These are phyloP conservation scores for Xenopus borealis DNA, from an alignment of 2,113 vertebrate species.

Conservation along the genomic window DNA sequence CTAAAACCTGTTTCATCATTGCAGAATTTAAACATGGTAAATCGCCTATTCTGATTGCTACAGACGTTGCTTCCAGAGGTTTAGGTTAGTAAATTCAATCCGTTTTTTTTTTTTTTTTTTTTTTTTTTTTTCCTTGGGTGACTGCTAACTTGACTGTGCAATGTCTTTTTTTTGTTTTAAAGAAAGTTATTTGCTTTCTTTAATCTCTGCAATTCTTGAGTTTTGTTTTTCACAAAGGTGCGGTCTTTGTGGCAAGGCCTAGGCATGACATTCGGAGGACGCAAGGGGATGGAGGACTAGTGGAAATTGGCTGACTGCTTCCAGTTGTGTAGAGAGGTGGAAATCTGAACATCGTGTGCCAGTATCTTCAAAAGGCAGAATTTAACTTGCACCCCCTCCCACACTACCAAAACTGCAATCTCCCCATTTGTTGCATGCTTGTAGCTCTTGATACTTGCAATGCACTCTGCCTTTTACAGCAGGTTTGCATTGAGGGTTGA, in stretches of 20 bases:
- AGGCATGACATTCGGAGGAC: slow-evolving; percentile 99
- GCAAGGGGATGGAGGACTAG: slow-evolving; percentile 99
- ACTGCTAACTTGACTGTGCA: slow-evolving; percentile 43
- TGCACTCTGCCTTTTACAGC: slow-evolving; percentile 50
- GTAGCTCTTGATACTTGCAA: slow-evolving; percentile 71
- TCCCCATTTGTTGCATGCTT: slow-evolving; percentile 92
- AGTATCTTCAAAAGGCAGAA: slow-evolving; percentile 99
- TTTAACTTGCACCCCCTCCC: slow-evolving; percentile 61
- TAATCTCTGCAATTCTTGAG: slow-evolving; percentile 98
- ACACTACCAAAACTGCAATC: slow-evolving; percentile 56
- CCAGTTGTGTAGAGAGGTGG: slow-evolving; percentile 98
- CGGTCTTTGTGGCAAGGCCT: slow-evolving; percentile 99
- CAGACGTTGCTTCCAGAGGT: slow-evolving; percentile 96
- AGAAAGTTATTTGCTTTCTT: slow-evolving; percentile 99
- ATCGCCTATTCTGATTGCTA: slow-evolving; percentile 97
- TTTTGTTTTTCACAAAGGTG: slow-evolving; percentile 99
- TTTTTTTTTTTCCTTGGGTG: too few species aligned
- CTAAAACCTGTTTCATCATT: slow-evolving; percentile 7
- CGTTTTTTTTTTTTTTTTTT: too few species aligned
- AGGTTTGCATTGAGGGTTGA: slow-evolving; percentile 80
- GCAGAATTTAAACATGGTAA: slow-evolving; percentile 97
- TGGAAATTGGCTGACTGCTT: slow-evolving; percentile 98
- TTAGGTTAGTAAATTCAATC: slow-evolving; percentile 84
- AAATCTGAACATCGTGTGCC: slow-evolving; percentile 94
- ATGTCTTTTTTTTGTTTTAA: slow-evolving; percentile 77